These are phyloP conservation scores for Leptestheria dahalacensis DNA, from an alignment of 1,140 invertebrate species.

Conservation along the genomic window DNA sequence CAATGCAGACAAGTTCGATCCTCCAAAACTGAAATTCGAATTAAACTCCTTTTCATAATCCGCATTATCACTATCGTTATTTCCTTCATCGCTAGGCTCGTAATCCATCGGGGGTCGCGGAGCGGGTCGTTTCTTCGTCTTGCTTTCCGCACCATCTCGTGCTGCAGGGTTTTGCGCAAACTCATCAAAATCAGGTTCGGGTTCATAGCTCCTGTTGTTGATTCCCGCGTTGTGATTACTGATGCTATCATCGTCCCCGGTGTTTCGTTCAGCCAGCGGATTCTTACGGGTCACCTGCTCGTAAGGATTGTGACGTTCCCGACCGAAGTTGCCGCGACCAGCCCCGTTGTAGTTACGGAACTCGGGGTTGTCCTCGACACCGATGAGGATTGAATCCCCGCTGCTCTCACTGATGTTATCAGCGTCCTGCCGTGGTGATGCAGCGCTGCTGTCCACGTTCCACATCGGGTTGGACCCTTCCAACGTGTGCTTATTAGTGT, in stretches of 20 bases:
- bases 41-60: neutral
- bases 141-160: no score
- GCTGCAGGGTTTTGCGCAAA: no score
- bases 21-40: conserved; percentile 8
- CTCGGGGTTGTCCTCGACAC: conserved; percentile 43
- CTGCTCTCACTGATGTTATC: conserved; percentile 34
- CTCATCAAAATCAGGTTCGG: neutral
- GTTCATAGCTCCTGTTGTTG: neutral
- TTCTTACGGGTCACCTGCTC: conserved; percentile 1
- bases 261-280: neutral
- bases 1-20: neutral
- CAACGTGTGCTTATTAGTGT: conserved; percentile 46
- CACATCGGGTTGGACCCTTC: conserved; percentile 51
- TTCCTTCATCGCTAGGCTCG: neutral
- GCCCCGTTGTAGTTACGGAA: conserved; percentile 27
- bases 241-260: neutral
- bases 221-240: neutral
- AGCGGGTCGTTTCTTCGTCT: neutral
- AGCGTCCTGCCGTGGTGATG: conserved; percentile 14
- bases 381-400: conserved; percentile 43
- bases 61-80: neutral
- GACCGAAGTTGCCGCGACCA: neutral
- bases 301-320: conserved; percentile 1
- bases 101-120: neutral
- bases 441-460: conserved; percentile 30